These are phyloP conservation scores for Hucho hucho DNA, from an alignment of 2,113 vertebrate species.

Conservation along the genomic window DNA sequence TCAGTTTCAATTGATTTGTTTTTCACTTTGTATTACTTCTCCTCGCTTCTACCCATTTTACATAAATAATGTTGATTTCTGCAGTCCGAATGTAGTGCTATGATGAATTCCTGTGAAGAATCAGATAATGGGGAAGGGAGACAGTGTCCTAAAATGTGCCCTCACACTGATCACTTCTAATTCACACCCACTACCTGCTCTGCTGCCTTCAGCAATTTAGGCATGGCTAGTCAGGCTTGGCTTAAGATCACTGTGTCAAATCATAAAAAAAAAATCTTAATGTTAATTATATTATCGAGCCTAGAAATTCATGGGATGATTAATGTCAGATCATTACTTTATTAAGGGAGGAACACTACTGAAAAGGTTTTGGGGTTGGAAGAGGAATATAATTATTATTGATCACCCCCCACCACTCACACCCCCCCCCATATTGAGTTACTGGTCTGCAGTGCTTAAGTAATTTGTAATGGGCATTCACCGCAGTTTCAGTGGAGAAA, in stretches of 20 bases:
- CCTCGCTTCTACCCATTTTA: too few species aligned
- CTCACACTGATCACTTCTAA: too few species aligned
- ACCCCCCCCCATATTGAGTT: slow-evolving; percentile 78
- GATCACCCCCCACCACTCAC: slow-evolving; percentile 63
- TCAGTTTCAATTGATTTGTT: too few species aligned
- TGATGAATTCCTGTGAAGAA: too few species aligned
- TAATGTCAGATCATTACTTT: slow-evolving; percentile 68
- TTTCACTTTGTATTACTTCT: too few species aligned
- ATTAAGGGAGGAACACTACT: slow-evolving; percentile 40
- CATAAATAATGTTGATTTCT: too few species aligned
- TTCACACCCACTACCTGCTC: slow-evolving; percentile 8
- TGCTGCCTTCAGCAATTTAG: slow-evolving; percentile 61
- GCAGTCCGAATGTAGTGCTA: too few species aligned
- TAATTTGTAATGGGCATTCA: slow-evolving; percentile 85
- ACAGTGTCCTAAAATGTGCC: too few species aligned
- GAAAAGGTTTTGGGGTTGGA: slow-evolving; percentile 50
- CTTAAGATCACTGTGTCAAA: slow-evolving; percentile 61
- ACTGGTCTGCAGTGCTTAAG: slow-evolving; percentile 78
- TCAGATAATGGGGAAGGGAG: too few species aligned
- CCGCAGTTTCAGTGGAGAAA: slow-evolving; percentile 84
- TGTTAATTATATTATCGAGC: slow-evolving; percentile 30
- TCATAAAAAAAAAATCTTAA: slow-evolving; percentile 69
- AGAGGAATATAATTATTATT: slow-evolving; percentile 80
- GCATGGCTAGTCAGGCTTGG: slow-evolving; percentile 44
- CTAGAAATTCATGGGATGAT: slow-evolving; percentile 67